A percentile compares a stretch with the other conserved stretches of the same genome.
phyloP scores from a whole-genome alignment of 2,797 vertebrate genomes.

The Gobio occitaniae region DNA sequence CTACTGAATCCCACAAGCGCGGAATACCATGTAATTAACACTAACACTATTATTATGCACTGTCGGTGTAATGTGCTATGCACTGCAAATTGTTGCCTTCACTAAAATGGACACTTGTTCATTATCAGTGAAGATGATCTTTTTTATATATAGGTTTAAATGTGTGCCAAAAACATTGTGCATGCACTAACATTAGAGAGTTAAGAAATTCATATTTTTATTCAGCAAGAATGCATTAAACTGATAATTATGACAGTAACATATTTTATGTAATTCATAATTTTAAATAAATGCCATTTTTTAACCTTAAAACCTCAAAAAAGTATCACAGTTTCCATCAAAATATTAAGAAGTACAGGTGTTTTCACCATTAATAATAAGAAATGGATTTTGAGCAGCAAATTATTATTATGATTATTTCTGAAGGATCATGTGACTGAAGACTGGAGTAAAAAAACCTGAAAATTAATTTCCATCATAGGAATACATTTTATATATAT shows the following conservation, averaged over 20 bases:
- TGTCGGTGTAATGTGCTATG: background rate
- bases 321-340: too few species aligned
- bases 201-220: background rate
- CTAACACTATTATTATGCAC: constrained; percentile 28
- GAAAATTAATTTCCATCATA: too few species aligned
- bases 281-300: background rate
- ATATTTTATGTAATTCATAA: background rate
- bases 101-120: background rate
- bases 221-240: background rate
- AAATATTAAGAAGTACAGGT: too few species aligned
- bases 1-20: background rate
- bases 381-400: too few species aligned
- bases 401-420: too few species aligned
- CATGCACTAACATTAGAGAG: background rate
- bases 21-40: background rate
- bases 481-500: too few species aligned
- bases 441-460: too few species aligned
- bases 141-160: background rate
- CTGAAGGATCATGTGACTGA: too few species aligned
- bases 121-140: background rate
- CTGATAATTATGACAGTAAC: background rate
- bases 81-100: background rate
- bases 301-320: too few species aligned
- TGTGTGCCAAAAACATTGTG: background rate
- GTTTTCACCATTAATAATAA: too few species aligned